A percentile compares a stretch with the other conserved stretches of the same genome.
Evolutionary conservation across 2,888 invertebrate species (phyloP).

Genomic region (Tanytarsus gracilentus): DNA sequence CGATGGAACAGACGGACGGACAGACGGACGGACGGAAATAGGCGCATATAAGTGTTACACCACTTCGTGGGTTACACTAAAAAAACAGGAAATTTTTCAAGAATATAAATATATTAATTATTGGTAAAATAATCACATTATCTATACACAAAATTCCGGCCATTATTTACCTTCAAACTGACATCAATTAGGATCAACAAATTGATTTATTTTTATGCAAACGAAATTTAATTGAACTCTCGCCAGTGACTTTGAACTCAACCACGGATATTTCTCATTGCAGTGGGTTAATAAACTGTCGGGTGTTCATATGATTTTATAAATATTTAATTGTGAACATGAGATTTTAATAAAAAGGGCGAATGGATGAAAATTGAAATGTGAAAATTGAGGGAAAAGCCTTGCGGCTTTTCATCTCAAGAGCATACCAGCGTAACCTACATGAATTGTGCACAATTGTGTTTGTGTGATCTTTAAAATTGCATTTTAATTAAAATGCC

Average conservation of each 20-base stretch:
- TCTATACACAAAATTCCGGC: background rate
- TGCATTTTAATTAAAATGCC: too few relatives aligned
- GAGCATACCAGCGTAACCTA: too few relatives aligned
- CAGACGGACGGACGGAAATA: too few relatives aligned
- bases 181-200: slow-evolving; percentile 4
- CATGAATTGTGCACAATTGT: too few relatives aligned
- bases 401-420: background rate
- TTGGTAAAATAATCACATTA: too few relatives aligned
- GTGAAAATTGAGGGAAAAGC: background rate
- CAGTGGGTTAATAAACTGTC: background rate
- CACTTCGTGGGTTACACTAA: too few relatives aligned
- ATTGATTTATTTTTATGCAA: background rate
- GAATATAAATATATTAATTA: too few relatives aligned
- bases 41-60: too few relatives aligned
- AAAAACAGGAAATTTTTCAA: too few relatives aligned
- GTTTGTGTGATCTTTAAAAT: too few relatives aligned
- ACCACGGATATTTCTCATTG: background rate
- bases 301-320: too few relatives aligned
- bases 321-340: background rate
- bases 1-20: too few relatives aligned
- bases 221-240: background rate
- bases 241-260: background rate
- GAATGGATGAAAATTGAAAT: background rate
- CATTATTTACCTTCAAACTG: background rate
- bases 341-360: background rate